These are phyloP conservation scores for Xerus rutilus DNA, from an alignment of 2,797 vertebrate species.

Conservation along the genomic window DNA sequence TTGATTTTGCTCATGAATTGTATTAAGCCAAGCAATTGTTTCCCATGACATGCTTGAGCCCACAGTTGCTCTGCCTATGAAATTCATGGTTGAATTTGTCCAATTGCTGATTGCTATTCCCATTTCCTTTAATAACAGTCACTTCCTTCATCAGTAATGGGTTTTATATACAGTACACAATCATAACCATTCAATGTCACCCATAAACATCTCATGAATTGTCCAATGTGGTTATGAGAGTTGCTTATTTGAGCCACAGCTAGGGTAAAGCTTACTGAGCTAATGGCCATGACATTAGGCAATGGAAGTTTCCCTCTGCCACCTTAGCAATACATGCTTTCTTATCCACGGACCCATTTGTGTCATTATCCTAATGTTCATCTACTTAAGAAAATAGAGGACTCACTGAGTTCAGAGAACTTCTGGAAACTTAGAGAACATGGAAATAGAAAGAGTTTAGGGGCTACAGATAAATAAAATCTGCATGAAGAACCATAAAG, in stretches of 20 bases:
- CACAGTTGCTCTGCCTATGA: constrained; percentile 66
- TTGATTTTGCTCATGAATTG: constrained; percentile 69
- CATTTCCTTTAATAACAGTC: constrained; percentile 73
- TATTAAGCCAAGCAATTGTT: constrained; percentile 77
- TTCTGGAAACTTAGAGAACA: constrained; percentile 53
- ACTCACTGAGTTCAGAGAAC: constrained; percentile 53
- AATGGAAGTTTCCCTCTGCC: background rate
- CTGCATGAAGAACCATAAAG: background rate
- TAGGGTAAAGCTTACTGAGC: constrained; percentile 52
- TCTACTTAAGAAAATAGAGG: constrained; percentile 73
- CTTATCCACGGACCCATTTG: constrained; percentile 71
- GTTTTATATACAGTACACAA: constrained; percentile 59
- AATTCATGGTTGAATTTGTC: constrained; percentile 80
- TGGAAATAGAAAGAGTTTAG: background rate
- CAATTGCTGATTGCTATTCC: constrained; percentile 68
- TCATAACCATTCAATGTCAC: constrained; percentile 74
- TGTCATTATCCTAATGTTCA: constrained; percentile 71
- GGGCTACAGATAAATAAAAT: constrained; percentile 29
- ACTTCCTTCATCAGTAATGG: constrained; percentile 61
- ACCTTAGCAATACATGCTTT: constrained; percentile 26
- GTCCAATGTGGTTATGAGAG: constrained; percentile 42
- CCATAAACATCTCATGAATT: constrained; percentile 72
- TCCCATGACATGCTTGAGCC: constrained; percentile 69
- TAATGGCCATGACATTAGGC: constrained; percentile 63
- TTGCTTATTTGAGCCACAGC: constrained; percentile 57